Evolutionary conservation across 2,888 invertebrate genomes (phyloP).

Genomic region (Oegoconia quadripuncta): DNA sequence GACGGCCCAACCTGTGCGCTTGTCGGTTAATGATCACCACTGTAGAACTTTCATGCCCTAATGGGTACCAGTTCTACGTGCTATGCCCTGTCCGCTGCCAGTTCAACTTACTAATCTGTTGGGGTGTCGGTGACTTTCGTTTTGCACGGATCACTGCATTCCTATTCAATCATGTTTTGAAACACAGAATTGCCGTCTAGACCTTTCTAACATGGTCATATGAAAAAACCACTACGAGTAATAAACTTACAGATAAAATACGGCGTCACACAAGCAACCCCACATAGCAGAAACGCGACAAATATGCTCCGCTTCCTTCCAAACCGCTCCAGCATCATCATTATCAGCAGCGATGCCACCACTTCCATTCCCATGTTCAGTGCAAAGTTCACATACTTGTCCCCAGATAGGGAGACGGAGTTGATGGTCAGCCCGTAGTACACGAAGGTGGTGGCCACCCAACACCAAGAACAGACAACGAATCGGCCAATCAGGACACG

Average conservation of each 20-base stretch:
- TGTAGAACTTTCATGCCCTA: too few species aligned
- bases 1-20: too few species aligned
- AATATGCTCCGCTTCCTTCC: constrained; percentile 60
- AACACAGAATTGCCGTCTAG: too few species aligned
- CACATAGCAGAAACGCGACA: constrained; percentile 55
- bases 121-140: too few species aligned
- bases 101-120: too few species aligned
- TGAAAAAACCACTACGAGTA: too few species aligned
- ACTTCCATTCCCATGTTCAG: constrained; percentile 70
- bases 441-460: constrained; percentile 86
- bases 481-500: constrained; percentile 49
- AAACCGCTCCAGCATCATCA: constrained; percentile 66
- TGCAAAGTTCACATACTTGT: constrained; percentile 86
- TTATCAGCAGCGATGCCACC: constrained; percentile 62
- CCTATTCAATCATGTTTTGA: too few species aligned
- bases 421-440: constrained; percentile 90
- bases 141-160: too few species aligned
- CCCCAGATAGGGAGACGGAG: constrained; percentile 84
- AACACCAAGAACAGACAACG: constrained; percentile 73
- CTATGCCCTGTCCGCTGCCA: too few species aligned
- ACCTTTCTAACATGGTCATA: too few species aligned
- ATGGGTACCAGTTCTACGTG: too few species aligned
- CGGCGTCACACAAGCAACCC: constrained; percentile 53
- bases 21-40: too few species aligned
- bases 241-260: constrained; percentile 49